Evolutionary conservation across 2,888 invertebrate species (phyloP).

Genomic region (Drosophila anomalata): DNA sequence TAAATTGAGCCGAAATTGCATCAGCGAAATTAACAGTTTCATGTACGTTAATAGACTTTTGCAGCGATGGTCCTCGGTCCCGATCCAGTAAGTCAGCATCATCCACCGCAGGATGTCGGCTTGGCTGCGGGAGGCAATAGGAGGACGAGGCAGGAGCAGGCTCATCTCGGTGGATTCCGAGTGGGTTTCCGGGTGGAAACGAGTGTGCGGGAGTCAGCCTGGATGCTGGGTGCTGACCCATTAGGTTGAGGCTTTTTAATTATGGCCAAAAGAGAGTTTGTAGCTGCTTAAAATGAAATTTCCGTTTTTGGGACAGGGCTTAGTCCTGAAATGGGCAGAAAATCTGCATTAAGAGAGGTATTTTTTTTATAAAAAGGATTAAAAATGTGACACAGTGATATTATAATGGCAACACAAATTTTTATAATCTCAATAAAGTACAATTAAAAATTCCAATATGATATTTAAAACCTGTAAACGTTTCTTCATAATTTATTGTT

Average conservation of each 20-base stretch:
- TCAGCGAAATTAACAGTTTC: slow-evolving; percentile 79
- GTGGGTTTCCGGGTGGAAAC: slow-evolving; percentile 4
- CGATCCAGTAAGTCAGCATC: slow-evolving; percentile 29
- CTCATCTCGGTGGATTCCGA: slow-evolving; percentile 14
- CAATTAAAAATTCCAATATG: not conserved
- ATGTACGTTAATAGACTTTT: slow-evolving; percentile 79
- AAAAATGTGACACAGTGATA: not conserved
- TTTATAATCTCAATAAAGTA: not conserved
- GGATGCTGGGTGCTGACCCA: slow-evolving; percentile 35
- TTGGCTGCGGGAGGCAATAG: slow-evolving; percentile 5
- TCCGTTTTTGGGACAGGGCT: slow-evolving; percentile 17
- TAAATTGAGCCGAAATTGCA: slow-evolving; percentile 79
- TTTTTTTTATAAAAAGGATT: slow-evolving; percentile 15
- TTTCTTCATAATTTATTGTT: not conserved
- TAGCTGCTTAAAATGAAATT: slow-evolving; percentile 47
- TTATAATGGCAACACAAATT: not conserved
- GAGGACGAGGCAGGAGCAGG: not conserved
- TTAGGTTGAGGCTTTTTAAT: slow-evolving; percentile 50
- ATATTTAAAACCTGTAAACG: not conserved
- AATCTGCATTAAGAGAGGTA: slow-evolving; percentile 9
- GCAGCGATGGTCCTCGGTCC: slow-evolving; percentile 35
- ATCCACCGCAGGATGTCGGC: slow-evolving; percentile 6
- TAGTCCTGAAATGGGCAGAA: slow-evolving; percentile 1
- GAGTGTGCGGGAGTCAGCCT: slow-evolving; percentile 27
- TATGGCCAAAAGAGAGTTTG: slow-evolving; percentile 41